Conservation (phyloP, 2,797 vertebrate species). For the Petrocephalus sullivani region DNA sequence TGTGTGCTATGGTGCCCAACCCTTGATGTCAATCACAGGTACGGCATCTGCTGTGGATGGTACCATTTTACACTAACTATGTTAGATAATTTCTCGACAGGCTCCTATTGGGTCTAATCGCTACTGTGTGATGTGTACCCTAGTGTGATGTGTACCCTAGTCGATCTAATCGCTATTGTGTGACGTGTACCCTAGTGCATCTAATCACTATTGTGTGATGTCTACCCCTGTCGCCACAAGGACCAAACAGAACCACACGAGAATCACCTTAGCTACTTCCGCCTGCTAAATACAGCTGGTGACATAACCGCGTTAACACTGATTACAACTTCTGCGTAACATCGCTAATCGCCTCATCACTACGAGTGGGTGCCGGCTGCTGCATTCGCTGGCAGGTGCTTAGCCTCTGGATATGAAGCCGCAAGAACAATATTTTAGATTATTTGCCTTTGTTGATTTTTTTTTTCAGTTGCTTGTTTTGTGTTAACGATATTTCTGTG, state of each 20-base stretch:
- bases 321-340: constrained; percentile 12
- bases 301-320: constrained; percentile 10
- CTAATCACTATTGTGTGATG: too few species aligned
- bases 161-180: too few species aligned
- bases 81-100: background rate
- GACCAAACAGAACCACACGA: constrained; percentile 18
- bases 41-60: background rate
- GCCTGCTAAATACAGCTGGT: constrained; percentile 20
- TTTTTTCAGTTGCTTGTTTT: background rate
- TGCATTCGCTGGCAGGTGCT: background rate
- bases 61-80: background rate
- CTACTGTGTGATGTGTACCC: background rate
- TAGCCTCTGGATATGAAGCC: background rate
- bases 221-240: constrained; percentile 8
- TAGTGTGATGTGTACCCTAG: too few species aligned
- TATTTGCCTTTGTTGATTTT: background rate
- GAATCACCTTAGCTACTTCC: constrained; percentile 18
- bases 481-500: background rate
- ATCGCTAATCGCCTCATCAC: constrained; percentile 13
- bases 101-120: background rate
- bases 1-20: background rate
- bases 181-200: too few species aligned
- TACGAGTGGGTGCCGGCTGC: background rate
- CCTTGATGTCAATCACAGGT: background rate
- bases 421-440: background rate